These are phyloP conservation scores for Dufourea novaeangliae DNA, from an alignment of 1,140 invertebrate genomes.

Conservation along the genomic window DNA sequence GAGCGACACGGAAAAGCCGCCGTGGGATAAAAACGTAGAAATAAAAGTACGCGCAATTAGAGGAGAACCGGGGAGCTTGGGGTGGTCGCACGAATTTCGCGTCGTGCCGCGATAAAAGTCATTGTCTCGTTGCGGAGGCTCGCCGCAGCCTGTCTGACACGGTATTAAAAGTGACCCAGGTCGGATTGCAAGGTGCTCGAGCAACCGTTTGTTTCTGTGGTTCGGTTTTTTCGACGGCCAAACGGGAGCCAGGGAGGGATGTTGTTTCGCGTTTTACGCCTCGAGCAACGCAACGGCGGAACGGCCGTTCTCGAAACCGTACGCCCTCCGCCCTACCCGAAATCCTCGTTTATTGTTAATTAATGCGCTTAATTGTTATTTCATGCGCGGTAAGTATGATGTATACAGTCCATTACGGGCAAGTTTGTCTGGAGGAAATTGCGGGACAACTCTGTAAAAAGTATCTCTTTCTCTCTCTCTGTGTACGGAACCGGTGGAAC, in stretches of 20 bases:
- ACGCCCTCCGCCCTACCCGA: not conserved
- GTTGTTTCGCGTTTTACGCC: not conserved
- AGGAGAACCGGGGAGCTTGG: not conserved
- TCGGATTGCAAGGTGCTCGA: not conserved
- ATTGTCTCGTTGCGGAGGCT: not conserved
- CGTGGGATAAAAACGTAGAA: not conserved
- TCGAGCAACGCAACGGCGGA: not conserved
- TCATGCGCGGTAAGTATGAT: conserved; percentile 50
- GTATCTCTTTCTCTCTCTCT: conserved; percentile 7
- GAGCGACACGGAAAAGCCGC: not conserved
- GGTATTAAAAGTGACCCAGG: not conserved
- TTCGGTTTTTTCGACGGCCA: not conserved
- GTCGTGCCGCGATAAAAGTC: conserved; percentile 17
- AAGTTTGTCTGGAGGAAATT: conserved; percentile 36
- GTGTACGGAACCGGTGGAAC: not conserved
- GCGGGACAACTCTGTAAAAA: conserved; percentile 28
- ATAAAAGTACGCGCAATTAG: conserved; percentile 25
- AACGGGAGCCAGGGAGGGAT: not conserved
- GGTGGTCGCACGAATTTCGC: conserved; percentile 15
- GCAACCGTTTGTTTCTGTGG: not conserved
- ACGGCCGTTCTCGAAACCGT: not conserved
- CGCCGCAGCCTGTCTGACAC: not conserved
- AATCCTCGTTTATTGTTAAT: conserved; percentile 60
- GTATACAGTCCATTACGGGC: conserved; percentile 31
- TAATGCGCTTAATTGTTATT: conserved; percentile 58